These are phyloP conservation scores for Apamea monoglypha DNA, from an alignment of 2,888 invertebrate species.

Conservation along the genomic window DNA sequence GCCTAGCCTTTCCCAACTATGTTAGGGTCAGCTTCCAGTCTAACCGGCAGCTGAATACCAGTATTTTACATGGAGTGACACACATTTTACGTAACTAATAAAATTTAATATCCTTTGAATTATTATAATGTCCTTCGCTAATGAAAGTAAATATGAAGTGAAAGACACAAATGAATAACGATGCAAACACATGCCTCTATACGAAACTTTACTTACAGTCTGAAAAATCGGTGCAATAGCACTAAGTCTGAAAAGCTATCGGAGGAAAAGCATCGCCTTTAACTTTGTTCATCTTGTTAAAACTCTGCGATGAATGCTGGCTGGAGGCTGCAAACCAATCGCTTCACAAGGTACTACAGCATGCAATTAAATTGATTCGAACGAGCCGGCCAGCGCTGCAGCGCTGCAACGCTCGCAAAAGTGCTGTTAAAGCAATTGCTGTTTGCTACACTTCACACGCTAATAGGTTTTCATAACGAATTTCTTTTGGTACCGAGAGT, in stretches of 20 bases:
- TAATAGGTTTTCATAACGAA: slow-evolving; percentile 47
- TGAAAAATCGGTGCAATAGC: neutral
- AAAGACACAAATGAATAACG: neutral
- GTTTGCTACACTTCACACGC: slow-evolving; percentile 52
- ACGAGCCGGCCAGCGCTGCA: slow-evolving; percentile 29
- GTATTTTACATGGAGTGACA: neutral
- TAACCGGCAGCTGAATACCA: too few relatives aligned
- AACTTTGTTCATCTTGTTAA: slow-evolving; percentile 51
- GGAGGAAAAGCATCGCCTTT: slow-evolving; percentile 22
- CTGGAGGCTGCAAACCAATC: slow-evolving; percentile 37
- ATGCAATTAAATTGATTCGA: slow-evolving; percentile 54
- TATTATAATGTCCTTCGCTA: too few relatives aligned
- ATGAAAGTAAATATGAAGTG: neutral
- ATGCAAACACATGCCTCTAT: neutral
- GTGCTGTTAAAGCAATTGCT: slow-evolving; percentile 52
- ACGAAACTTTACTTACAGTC: neutral
- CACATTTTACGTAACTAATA: neutral
- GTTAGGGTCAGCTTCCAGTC: too few relatives aligned
- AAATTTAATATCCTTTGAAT: neutral
- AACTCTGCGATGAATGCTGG: slow-evolving; percentile 26
- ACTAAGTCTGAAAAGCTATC: slow-evolving; percentile 15
- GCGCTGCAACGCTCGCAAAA: slow-evolving; percentile 37
- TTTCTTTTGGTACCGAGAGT: slow-evolving; percentile 7
- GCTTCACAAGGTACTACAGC: slow-evolving; percentile 33
- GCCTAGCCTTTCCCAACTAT: too few relatives aligned